Evolutionary conservation across 2,888 invertebrate genomes (phyloP), one percentile per base, ranked within the genome.

Genomic region (Diadromus collaris): DNA sequence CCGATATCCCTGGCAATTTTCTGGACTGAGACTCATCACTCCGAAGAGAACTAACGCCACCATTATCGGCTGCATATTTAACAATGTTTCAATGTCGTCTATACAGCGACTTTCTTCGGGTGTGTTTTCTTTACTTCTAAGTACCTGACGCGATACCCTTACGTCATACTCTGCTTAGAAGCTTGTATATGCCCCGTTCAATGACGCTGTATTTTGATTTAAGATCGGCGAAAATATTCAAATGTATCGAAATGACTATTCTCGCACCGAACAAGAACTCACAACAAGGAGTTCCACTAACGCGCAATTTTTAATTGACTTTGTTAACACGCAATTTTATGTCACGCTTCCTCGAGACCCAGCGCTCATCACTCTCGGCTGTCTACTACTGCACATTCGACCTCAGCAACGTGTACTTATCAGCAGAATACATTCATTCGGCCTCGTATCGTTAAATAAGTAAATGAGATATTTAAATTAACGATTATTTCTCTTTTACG

Each of bases 1-100:
- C 70, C 84, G 76, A 63, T 80, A 79, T 19, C 79, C 74, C 38
- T 78, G 68, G 32, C 79, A 84, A 24, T 19, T 41, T 3, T 79
- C 51, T 7, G 64, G 46, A 38, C 54, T 65, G 32, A 76, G n/a
- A 38, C 46, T 24, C 24, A 29, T 32, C 6, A 67, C 10, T 6
- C 65, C 65, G 32, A 46, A 38, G 1, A 79, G 7, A 58, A 73
- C n/a, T 16, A 41, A 44, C 32, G 64, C 56, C 16, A 73, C 44
- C 1, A 48, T 46, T 27, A 38, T 48, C 44, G 13, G 2, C 41
- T 27, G 58, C 73, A 73, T 73, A 24, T n/a, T 48, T 48, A 13
- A 16, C 19, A 10, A 51, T 51, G 21, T 5, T 51, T 4, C 51
- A 24, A 13, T 24, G 19, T 51, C 24, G 13, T 13, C 24, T 21